Evolutionary conservation across 1,140 invertebrate species (phyloP).

Genomic region (Hyposmocoma kahamanoa): DNA sequence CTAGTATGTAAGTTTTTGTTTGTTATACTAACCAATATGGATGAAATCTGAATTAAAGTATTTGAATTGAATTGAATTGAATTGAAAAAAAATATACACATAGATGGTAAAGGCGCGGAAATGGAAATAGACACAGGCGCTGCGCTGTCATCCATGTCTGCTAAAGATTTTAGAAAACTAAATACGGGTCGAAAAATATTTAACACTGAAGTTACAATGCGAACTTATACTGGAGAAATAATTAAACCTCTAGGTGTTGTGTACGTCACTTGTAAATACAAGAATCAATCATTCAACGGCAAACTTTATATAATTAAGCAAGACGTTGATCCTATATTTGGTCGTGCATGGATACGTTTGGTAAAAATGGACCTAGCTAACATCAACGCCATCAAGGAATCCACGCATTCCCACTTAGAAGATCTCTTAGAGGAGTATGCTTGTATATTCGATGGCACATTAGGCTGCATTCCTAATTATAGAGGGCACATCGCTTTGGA

Average conservation of each 20-base stretch:
- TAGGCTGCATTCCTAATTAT: slow-evolving; percentile 10
- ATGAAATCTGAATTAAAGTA: too few relatives aligned
- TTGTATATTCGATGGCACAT: not conserved
- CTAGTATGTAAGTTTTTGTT: too few relatives aligned
- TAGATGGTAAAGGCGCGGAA: slow-evolving; percentile 4
- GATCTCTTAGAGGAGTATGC: slow-evolving; percentile 1
- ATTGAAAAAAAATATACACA: not conserved
- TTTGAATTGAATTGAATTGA: not conserved
- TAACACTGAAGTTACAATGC: slow-evolving; percentile 8
- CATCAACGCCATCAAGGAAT: not conserved
- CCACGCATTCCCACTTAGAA: not conserved
- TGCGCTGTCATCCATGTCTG: slow-evolving; percentile 7
- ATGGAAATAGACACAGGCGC: slow-evolving; percentile 16
- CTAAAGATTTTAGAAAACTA: not conserved
- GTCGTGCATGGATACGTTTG: slow-evolving; percentile 10
- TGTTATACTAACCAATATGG: too few relatives aligned
- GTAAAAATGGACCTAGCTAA: slow-evolving; percentile 10
- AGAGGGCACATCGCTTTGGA: slow-evolving; percentile 6
- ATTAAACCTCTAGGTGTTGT: slow-evolving; percentile 3
- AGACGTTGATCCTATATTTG: slow-evolving; percentile 11
- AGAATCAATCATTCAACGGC: slow-evolving; percentile 1
- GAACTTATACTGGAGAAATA: slow-evolving; percentile 8
- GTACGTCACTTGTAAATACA: slow-evolving; percentile 6
- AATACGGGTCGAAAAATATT: slow-evolving; percentile 1
- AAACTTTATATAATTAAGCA: slow-evolving; percentile 7